Evolutionary conservation across 2,888 invertebrate genomes (phyloP).

Genomic region (Altica lythri): DNA sequence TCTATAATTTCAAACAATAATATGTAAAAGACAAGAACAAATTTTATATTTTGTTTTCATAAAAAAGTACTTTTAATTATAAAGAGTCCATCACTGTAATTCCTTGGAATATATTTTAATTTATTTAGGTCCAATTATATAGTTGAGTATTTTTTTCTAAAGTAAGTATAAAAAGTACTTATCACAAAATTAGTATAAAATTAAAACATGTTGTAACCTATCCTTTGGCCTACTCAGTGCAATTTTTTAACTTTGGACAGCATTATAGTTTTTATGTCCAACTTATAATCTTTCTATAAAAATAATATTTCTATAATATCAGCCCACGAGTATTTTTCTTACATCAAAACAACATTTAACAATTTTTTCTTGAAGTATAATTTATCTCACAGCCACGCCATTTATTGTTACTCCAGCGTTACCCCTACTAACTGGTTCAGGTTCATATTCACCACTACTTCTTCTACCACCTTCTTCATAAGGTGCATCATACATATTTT

Average conservation of each 20-base stretch:
- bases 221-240: constrained; percentile 19
- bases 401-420: constrained; percentile 85
- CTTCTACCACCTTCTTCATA: constrained; percentile 69
- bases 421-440: constrained; percentile 64
- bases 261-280: too few species aligned
- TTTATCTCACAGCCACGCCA: constrained; percentile 80
- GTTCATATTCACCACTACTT: constrained; percentile 66
- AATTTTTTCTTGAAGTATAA: too few species aligned
- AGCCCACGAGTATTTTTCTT: too few species aligned
- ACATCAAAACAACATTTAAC: too few species aligned
- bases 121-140: too few species aligned
- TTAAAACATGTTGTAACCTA: constrained; percentile 2
- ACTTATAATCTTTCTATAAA: too few species aligned
- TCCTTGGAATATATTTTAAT: too few species aligned
- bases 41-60: neutral
- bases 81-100: too few species aligned
- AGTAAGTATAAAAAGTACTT: neutral
- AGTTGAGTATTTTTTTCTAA: neutral
- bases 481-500: constrained; percentile 77
- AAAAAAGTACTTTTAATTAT: too few species aligned
- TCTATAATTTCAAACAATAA: constrained; percentile 13
- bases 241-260: neutral
- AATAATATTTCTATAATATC: too few species aligned
- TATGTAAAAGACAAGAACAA: constrained; percentile 6
- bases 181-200: constrained; percentile 16